A percentile compares a stretch with the other conserved stretches of the same genome.
Evolutionary conservation across 1,140 invertebrate species (phyloP).

Genomic region (Ceratosolen fusciceps): DNA sequence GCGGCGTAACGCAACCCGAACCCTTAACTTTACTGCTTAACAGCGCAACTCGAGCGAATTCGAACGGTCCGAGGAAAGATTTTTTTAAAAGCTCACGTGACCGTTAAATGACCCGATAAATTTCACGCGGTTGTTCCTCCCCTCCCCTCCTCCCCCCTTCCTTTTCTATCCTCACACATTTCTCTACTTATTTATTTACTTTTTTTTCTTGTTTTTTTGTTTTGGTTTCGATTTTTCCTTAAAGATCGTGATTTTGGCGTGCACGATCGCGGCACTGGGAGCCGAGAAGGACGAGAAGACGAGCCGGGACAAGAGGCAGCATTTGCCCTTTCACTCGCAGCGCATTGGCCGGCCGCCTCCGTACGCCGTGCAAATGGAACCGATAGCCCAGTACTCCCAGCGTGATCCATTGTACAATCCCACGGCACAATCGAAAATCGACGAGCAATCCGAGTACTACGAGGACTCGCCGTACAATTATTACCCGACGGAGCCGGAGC

Average conservation of each 20-base stretch:
- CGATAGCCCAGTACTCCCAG: constrained; percentile 83
- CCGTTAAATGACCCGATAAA: too few relatives aligned
- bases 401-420: constrained; percentile 81
- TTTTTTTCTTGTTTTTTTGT: too few relatives aligned
- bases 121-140: too few relatives aligned
- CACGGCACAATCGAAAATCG: constrained; percentile 70
- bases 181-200: too few relatives aligned
- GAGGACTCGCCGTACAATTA: constrained; percentile 70
- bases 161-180: too few relatives aligned
- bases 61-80: too few relatives aligned
- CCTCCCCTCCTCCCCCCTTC: too few relatives aligned
- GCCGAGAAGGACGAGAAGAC: constrained; percentile 61
- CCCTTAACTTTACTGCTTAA: too few relatives aligned
- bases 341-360: constrained; percentile 72
- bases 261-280: constrained; percentile 23
- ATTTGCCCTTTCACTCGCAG: constrained; percentile 58
- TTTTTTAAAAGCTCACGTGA: too few relatives aligned
- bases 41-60: too few relatives aligned
- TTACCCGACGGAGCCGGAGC: constrained; percentile 85
- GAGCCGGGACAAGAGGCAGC: constrained; percentile 65
- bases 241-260: constrained; percentile 56
- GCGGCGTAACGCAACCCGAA: too few relatives aligned
- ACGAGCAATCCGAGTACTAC: constrained; percentile 67
- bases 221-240: neutral
- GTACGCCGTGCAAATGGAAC: constrained; percentile 86